These are phyloP conservation scores for Pangasianodon gigas DNA, from an alignment of 2,113 vertebrate genomes.

Conservation along the genomic window DNA sequence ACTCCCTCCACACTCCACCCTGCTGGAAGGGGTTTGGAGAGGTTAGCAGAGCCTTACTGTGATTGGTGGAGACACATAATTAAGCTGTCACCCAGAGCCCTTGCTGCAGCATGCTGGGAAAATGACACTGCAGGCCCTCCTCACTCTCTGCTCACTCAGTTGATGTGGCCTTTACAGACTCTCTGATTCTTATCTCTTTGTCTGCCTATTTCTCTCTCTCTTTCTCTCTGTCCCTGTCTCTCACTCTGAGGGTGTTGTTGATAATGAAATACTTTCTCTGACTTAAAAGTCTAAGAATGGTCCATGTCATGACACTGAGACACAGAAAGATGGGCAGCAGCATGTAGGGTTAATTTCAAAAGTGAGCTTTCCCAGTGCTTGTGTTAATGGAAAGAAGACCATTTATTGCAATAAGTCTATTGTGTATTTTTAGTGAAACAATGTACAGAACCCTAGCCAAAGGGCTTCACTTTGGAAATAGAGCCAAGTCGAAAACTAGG, in stretches of 20 bases:
- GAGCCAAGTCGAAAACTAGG: background rate
- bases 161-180: constrained; percentile 52
- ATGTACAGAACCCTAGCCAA: background rate
- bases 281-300: background rate
- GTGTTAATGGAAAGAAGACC: background rate
- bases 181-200: constrained; percentile 8
- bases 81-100: constrained; percentile 51
- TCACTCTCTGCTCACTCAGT: constrained; percentile 35
- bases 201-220: background rate
- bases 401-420: background rate
- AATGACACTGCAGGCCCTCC: constrained; percentile 49
- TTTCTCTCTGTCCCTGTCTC: background rate
- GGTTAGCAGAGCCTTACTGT: constrained; percentile 40
- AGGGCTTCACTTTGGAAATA: background rate
- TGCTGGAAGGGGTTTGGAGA: constrained; percentile 43
- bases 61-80: constrained; percentile 55
- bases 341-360: background rate
- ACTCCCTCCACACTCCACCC: constrained; percentile 13
- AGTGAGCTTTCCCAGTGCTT: background rate
- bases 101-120: constrained; percentile 45
- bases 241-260: background rate
- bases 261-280: background rate
- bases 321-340: background rate
- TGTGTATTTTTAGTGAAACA: background rate
- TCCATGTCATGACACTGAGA: constrained; percentile 2